These are phyloP conservation scores for Morinoia aosen DNA, from an alignment of 2,888 invertebrate genomes.

Conservation along the genomic window DNA sequence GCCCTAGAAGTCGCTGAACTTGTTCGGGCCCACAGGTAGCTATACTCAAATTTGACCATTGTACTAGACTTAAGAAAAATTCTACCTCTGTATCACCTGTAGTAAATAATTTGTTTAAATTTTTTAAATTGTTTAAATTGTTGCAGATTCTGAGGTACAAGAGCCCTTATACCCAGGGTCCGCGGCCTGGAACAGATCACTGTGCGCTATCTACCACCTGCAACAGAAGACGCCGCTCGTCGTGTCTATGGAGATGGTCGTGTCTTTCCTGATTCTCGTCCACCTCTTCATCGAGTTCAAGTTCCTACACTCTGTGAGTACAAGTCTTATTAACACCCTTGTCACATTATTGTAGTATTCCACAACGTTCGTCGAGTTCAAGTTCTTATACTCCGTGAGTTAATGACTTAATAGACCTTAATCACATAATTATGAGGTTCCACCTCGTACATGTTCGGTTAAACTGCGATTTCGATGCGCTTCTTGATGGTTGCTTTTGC, in stretches of 20 bases:
- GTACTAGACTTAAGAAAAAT: too few relatives aligned
- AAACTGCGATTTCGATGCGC: background rate
- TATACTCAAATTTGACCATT: too few relatives aligned
- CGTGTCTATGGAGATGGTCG: background rate
- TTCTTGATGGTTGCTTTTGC: background rate
- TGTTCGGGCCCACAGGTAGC: too few relatives aligned
- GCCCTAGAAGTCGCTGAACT: too few relatives aligned
- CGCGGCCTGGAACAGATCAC: background rate
- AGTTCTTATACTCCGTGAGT: background rate
- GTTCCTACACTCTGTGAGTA: background rate
- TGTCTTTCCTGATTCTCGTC: background rate
- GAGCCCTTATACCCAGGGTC: background rate
- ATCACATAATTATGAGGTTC: background rate
- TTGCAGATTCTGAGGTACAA: background rate
- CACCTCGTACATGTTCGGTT: background rate
- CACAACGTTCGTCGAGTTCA: background rate
- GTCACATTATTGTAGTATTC: background rate
- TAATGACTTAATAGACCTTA: background rate
- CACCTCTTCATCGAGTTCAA: background rate
- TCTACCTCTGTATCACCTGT: too few relatives aligned
- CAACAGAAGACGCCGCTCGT: background rate
- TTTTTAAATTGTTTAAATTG: background rate
- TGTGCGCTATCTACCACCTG: conserved; percentile 21
- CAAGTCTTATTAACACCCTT: background rate
- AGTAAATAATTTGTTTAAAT: too few relatives aligned